phyloP scores from a whole-genome alignment of 2,113 vertebrate species.

The Nymphicus hollandicus region DNA sequence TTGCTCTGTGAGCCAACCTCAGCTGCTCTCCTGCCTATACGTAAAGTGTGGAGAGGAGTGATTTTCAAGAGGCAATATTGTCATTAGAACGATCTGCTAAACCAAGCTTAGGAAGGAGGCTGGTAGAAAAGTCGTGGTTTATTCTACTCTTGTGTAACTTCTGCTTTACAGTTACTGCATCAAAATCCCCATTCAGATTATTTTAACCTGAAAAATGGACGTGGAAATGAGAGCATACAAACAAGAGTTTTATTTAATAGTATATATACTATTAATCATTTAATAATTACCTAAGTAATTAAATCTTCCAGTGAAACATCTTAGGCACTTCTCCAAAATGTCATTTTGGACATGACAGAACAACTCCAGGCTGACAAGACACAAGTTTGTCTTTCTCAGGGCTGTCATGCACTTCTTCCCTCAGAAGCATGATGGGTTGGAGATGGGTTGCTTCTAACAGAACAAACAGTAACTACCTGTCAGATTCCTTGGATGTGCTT shows the following conservation, averaged over 20 bases:
- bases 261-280: neutral
- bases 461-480: neutral
- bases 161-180: neutral
- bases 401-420: neutral
- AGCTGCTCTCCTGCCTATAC: neutral
- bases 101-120: neutral
- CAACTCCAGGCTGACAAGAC: neutral
- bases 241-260: neutral
- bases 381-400: neutral
- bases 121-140: neutral
- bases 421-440: neutral
- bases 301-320: neutral
- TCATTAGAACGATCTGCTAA: neutral
- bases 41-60: neutral
- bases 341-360: neutral
- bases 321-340: neutral
- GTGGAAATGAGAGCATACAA: neutral
- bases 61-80: neutral
- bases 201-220: neutral
- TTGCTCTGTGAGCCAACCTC: neutral
- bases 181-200: neutral
- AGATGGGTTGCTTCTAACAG: neutral
- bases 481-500: neutral
- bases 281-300: neutral
- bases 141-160: neutral